phyloP scores from a whole-genome alignment of 1,140 invertebrate species.

The Meloidogyne hapla region DNA sequence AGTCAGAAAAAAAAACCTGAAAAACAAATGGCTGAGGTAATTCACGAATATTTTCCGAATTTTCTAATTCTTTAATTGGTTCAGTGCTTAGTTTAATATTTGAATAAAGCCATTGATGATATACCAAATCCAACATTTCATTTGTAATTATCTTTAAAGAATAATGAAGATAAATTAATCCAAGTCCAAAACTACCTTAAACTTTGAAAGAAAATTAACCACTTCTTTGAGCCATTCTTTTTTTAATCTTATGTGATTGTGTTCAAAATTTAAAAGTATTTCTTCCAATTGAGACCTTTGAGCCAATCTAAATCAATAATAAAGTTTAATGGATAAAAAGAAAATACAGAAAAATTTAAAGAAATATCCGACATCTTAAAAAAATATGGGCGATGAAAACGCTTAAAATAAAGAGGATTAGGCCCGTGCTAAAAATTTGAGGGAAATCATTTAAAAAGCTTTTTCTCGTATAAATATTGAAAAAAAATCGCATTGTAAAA shows the following conservation, averaged over 20 bases:
- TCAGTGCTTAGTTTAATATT: constrained; percentile 17
- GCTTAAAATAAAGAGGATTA: no score
- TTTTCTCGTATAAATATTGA: no score
- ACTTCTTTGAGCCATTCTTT: constrained; percentile 7
- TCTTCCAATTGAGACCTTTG: neutral
- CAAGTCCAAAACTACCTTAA: neutral
- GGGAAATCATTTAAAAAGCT: no score
- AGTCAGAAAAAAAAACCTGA: neutral
- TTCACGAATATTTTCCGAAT: neutral
- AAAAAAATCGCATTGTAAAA: no score
- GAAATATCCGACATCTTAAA: no score
- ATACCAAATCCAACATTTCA: constrained; percentile 7
- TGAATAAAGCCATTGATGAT: constrained; percentile 21
- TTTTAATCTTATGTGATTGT: constrained; percentile 9
- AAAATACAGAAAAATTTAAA: no score
- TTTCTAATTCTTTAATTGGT: neutral
- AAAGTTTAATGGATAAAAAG: no score
- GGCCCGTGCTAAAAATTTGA: no score
- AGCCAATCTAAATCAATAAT: no score
- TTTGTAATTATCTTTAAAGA: neutral
- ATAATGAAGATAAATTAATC: neutral
- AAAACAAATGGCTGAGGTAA: constrained; percentile 7
- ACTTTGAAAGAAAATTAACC: neutral
- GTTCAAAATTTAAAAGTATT: neutral
- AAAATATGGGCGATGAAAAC: no score